These are phyloP conservation scores for Xanthorhoe spadicearia DNA, from an alignment of 2,888 invertebrate genomes.

Conservation along the genomic window DNA sequence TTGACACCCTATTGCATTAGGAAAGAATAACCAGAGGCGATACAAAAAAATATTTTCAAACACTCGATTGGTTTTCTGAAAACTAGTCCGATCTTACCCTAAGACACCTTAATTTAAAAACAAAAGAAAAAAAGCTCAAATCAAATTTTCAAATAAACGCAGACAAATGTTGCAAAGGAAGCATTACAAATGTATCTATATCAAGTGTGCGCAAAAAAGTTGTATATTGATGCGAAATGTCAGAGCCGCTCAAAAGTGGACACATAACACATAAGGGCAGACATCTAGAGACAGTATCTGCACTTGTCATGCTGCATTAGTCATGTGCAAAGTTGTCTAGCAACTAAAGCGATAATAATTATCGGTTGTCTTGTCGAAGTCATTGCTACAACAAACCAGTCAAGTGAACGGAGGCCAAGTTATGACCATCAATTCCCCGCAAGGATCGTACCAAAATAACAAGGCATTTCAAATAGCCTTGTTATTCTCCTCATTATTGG, in stretches of 20 bases:
- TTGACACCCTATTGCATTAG: too few species aligned
- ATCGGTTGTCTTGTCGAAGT: slow-evolving; percentile 33
- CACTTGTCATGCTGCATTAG: slow-evolving; percentile 20
- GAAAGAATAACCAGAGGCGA: too few species aligned
- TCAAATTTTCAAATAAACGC: slow-evolving; percentile 11
- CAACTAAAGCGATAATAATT: slow-evolving; percentile 34
- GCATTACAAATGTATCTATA: background rate
- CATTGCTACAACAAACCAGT: slow-evolving; percentile 36
- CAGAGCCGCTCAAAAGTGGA: background rate
- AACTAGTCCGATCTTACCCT: too few species aligned
- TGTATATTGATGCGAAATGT: slow-evolving; percentile 15
- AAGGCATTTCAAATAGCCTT: slow-evolving; percentile 19
- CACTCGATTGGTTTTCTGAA: too few species aligned
- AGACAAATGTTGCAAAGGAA: slow-evolving; percentile 16
- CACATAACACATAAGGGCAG: background rate
- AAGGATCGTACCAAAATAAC: slow-evolving; percentile 19
- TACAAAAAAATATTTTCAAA: too few species aligned
- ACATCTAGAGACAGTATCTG: background rate
- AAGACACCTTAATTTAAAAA: background rate
- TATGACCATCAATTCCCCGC: slow-evolving; percentile 23
- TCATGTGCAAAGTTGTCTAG: slow-evolving; percentile 30
- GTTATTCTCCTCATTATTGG: slow-evolving; percentile 11
- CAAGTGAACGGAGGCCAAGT: slow-evolving; percentile 25
- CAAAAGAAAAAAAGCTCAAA: slow-evolving; percentile 6
- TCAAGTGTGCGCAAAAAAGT: slow-evolving; percentile 10